Conservation (phyloP, 2,113 vertebrate genomes). For the Zapornia atra region DNA sequence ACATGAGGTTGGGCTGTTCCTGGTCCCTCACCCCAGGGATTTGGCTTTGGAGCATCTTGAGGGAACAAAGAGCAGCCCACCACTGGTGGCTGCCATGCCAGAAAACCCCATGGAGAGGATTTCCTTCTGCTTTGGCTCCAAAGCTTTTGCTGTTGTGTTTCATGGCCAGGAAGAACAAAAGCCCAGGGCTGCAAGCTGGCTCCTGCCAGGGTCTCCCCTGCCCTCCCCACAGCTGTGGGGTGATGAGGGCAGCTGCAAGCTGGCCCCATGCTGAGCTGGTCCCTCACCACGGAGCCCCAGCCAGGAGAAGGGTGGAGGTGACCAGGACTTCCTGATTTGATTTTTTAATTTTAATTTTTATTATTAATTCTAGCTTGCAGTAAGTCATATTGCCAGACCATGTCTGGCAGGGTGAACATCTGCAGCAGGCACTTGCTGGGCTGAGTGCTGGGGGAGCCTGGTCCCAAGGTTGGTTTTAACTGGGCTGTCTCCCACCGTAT, state of each 20-base stretch:
- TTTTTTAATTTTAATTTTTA: background rate
- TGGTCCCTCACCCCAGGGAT: background rate
- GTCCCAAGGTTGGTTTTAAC: background rate
- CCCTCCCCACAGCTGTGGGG: background rate
- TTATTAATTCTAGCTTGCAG: background rate
- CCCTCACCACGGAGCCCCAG: rapidly evolving
- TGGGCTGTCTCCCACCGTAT: background rate
- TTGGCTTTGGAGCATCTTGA: background rate
- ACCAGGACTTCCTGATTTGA: background rate
- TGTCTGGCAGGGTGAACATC: background rate
- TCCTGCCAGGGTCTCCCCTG: background rate
- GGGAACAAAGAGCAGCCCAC: background rate
- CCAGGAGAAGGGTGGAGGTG: background rate
- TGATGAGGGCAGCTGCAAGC: rapidly evolving
- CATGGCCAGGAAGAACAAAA: background rate
- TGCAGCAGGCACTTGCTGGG: background rate
- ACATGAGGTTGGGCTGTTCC: background rate
- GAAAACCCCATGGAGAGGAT: background rate
- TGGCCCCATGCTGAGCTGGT: rapidly evolving
- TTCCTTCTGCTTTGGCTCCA: background rate
- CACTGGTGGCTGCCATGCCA: background rate
- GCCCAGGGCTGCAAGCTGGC: background rate
- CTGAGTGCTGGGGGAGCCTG: background rate
- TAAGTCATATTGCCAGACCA: rapidly evolving
- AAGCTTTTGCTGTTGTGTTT: background rate